A percentile compares a stretch with the other conserved stretches of the same genome.
Conservation (phyloP, 1,140 invertebrate genomes). For the Tribolium madens region DNA sequence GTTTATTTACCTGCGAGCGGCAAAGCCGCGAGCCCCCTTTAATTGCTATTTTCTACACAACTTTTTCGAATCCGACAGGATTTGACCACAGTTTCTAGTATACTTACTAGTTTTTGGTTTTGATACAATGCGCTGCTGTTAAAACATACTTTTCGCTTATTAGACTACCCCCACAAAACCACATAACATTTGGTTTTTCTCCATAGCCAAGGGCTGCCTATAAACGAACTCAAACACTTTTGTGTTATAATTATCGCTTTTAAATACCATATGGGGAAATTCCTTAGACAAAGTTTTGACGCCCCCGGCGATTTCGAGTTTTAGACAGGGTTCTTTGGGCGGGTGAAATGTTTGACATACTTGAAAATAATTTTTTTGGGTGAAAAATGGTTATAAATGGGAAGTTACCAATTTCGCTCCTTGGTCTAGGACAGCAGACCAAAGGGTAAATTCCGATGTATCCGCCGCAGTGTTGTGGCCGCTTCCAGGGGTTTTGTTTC, state of each 20-base stretch:
- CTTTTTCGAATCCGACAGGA: too few species aligned
- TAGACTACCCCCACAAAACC: slow-evolving; percentile 61
- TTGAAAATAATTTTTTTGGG: neutral
- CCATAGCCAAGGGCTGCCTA: slow-evolving; percentile 54
- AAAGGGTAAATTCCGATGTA: neutral
- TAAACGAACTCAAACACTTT: neutral
- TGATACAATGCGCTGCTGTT: slow-evolving; percentile 54
- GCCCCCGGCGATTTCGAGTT: neutral
- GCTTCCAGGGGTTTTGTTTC: neutral
- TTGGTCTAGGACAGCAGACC: neutral
- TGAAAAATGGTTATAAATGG: neutral
- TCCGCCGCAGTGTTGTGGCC: neutral
- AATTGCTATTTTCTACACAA: too few species aligned
- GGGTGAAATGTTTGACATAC: neutral
- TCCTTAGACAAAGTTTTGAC: neutral
- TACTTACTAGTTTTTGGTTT: neutral
- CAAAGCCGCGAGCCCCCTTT: too few species aligned
- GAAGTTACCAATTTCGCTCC: neutral
- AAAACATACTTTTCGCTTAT: slow-evolving; percentile 50
- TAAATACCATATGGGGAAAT: neutral
- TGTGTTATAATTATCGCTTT: neutral
- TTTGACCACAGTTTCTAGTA: too few species aligned
- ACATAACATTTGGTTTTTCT: slow-evolving; percentile 34
- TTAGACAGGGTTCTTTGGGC: neutral
- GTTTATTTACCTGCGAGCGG: too few species aligned